phyloP scores from a whole-genome alignment of 2,888 invertebrate genomes.

The Drosophila paramelanica region DNA sequence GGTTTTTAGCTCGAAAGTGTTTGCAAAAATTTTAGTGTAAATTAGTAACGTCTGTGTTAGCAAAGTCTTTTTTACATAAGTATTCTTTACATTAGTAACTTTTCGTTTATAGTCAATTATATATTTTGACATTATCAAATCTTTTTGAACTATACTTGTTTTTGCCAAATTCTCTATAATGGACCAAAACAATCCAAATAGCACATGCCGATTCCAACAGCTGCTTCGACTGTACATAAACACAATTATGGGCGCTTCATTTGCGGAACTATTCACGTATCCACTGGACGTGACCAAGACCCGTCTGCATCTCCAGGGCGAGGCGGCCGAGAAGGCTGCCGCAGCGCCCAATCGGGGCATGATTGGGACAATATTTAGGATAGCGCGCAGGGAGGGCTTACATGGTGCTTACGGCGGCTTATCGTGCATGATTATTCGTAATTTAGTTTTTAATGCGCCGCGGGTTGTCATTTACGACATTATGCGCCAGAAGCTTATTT shows the following conservation, averaged over 20 bases:
- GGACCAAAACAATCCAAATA: constrained; percentile 2
- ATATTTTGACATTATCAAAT: neutral
- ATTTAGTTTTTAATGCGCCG: constrained; percentile 47
- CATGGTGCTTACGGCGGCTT: constrained; percentile 48
- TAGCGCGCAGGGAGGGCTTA: constrained; percentile 36
- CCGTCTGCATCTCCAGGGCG: constrained; percentile 23
- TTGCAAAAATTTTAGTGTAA: no score
- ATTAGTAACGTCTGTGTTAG: no score
- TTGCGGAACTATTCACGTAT: constrained; percentile 27
- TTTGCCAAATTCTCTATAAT: constrained; percentile 9
- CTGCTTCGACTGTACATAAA: constrained; percentile 2
- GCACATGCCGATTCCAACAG: neutral
- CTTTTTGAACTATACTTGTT: neutral
- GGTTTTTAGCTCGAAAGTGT: constrained; percentile 51
- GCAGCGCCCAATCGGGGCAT: constrained; percentile 2
- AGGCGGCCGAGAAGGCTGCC: constrained; percentile 14
- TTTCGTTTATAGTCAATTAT: neutral
- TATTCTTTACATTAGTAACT: no score
- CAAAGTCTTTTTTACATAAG: no score
- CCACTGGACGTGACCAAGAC: constrained; percentile 39
- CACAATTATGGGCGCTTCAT: constrained; percentile 16
- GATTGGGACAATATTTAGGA: constrained; percentile 12
- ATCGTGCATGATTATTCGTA: constrained; percentile 44
- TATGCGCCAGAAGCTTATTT: constrained; percentile 30
- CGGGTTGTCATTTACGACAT: constrained; percentile 51